Percentiles rank a stretch among this genome's conserved stretches.
Conservation (phyloP, 2,113 vertebrate species). For the Pyrgilauda ruficollis region DNA sequence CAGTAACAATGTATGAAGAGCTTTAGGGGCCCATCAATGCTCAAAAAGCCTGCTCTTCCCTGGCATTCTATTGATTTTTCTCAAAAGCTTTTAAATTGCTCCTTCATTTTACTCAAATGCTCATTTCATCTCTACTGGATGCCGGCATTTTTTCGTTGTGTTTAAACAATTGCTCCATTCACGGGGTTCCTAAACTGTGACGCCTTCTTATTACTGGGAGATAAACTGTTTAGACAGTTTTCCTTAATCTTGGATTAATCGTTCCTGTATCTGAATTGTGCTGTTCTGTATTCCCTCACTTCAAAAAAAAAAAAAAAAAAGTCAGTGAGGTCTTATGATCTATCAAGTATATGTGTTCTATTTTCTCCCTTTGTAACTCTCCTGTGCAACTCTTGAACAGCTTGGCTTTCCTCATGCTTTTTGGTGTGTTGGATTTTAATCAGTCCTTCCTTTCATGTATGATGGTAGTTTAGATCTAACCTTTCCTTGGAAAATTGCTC, state of each 20-base stretch:
- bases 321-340: conserved; percentile 4
- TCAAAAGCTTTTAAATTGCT: conserved; percentile 85
- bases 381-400: not conserved
- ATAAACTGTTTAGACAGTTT: conserved; percentile 83
- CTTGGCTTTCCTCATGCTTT: not conserved
- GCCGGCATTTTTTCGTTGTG: conserved; percentile 72
- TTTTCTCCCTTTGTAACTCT: not conserved
- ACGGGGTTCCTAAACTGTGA: conserved; percentile 78
- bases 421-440: conserved; percentile 9
- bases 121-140: conserved; percentile 78
- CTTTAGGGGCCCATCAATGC: conserved; percentile 74
- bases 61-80: conserved; percentile 85
- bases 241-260: conserved; percentile 83
- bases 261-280: conserved; percentile 67
- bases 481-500: conserved; percentile 13
- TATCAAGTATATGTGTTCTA: not conserved
- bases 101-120: conserved; percentile 82
- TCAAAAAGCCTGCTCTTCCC: conserved; percentile 73
- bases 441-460: not conserved
- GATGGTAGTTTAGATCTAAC: not conserved
- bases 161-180: conserved; percentile 84
- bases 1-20: conserved; percentile 76
- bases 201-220: conserved; percentile 80
- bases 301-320: conserved; percentile 10
- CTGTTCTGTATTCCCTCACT: conserved; percentile 67